Conservation (phyloP, 2,797 vertebrate genomes). For the Apogon hyalosoma region DNA sequence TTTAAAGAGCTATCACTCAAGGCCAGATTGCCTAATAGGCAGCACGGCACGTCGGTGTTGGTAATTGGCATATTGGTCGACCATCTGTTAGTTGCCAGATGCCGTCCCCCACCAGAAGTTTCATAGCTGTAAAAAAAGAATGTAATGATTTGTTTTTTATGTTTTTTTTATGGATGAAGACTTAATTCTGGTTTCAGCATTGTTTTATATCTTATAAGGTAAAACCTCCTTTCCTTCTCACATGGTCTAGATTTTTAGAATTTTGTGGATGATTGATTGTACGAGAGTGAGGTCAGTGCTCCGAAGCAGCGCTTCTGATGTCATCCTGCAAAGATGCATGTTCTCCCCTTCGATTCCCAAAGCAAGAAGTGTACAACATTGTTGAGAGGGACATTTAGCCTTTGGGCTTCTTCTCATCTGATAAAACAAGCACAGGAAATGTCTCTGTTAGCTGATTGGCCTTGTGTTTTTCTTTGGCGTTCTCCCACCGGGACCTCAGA, state of each 20-base stretch:
- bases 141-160: slow-evolving; percentile 19
- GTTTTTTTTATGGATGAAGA: slow-evolving; percentile 60
- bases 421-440: slow-evolving; percentile 87
- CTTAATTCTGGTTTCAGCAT: slow-evolving; percentile 59
- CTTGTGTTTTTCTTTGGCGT: slow-evolving; percentile 71
- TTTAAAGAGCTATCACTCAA: slow-evolving; percentile 73
- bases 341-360: slow-evolving; percentile 62
- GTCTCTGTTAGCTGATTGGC: slow-evolving; percentile 80
- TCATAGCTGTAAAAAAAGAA: slow-evolving; percentile 53
- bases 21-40: slow-evolving; percentile 72
- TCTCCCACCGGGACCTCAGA: slow-evolving; percentile 74
- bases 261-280: slow-evolving; percentile 74
- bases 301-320: slow-evolving; percentile 72
- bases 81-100: slow-evolving; percentile 76
- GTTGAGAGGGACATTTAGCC: slow-evolving; percentile 67
- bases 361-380: slow-evolving; percentile 55
- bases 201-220: slow-evolving; percentile 70
- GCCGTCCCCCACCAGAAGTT: slow-evolving; percentile 62
- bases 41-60: slow-evolving; percentile 58
- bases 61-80: slow-evolving; percentile 69
- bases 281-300: slow-evolving; percentile 74
- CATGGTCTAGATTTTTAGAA: slow-evolving; percentile 40
- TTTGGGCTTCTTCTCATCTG: slow-evolving; percentile 80
- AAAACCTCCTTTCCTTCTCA: slow-evolving; percentile 55
- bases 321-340: slow-evolving; percentile 76